Evolutionary conservation across 2,113 vertebrate species (phyloP), one percentile per base, ranked within the genome.

Genomic region (Pachypanchax playfairii): DNA sequence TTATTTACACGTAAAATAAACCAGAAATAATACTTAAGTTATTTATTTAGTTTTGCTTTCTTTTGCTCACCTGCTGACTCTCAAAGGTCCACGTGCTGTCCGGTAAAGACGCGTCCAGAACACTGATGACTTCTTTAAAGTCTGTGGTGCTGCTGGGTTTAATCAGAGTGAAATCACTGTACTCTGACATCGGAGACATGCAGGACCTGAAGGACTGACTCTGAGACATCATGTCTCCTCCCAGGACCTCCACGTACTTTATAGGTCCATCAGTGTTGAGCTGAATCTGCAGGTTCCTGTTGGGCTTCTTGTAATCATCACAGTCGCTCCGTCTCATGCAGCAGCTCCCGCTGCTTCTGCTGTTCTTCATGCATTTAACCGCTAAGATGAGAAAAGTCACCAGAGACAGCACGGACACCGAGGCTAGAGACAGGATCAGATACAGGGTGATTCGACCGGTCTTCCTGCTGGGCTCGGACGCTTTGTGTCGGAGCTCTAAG

Each of bases 91-190:
- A 69, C 22, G 65, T 69, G 47, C 65, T 69, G 47, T 69, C 65
- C 0, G 65, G 65, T 0, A 67, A 67, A 67, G 64, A 67, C 0
- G 63, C 51, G 39, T 65, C 63, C 31, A 65, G 41, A 0, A 65
- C 62, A 54, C 62, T 54, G 62, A 65, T 44, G 41, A 54, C 50
- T 2, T 54, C 50, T 24, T 53, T 64, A 0, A 64, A 55, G 52
- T 55, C 52, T 39, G 79, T 74, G 52, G 79, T 83, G 60, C 81
- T 85, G 70, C 75, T 86, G 77, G 92, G 91, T 68, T 94, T 93
- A 26, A 95, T 88, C 65, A 94, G 90, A 65, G 93, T 94, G 79
- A 95, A 94, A 59, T 93, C 92, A 74, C 93, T 93, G 90, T 92
- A 91, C 77, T 92, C 92, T 41, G 93, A 93, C 68, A 92, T 90